Base-by-base conservation (phyloP, 2,113 vertebrate species). In the Halichoeres trimaculatus region DNA sequence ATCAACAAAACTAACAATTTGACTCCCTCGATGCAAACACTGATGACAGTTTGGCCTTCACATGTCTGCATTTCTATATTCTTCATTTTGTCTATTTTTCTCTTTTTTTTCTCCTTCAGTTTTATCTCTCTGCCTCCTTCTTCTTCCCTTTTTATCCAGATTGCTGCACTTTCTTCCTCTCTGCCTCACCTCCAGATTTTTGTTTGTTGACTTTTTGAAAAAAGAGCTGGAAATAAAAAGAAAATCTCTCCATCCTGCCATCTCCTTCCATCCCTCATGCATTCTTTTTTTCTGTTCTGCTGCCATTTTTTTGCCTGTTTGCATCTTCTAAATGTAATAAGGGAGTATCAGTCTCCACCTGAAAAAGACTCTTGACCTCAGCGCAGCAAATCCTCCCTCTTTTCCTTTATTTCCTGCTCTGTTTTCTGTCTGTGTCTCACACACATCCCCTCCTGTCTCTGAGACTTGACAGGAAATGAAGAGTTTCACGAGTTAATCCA, bases 401-500 rank as follows among this genome's bases (percentile, higher is more conserved):
- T 13, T 40, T 9, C 13, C 38, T 40, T 40, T 40, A 12, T 62
- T 22, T 66, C 55, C 69, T 64, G 60, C 38, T 19, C 16, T 58
- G 34, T 62, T 47, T 59, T 45, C 59, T 11, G 9, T 10, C 14
- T 34, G 41, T 30, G 22, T 17, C 36, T 59, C 6, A 34, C 52
- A 71, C 51, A 61, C 30, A 30, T 4, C 6, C 6, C 30, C 45
- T 38, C 20, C 40, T 55, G 67, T 78, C 59, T 73, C 50, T 52
- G 59, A 59, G 82, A 86, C 80, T 78, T 67, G 43, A 81, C 65
- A 30, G 68, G 58, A 20, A 36, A 16, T 24, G 50, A 64, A 55
- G 77, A 57, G 57, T 83, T 85, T 88, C 54, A 30, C 64, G 83
- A 77, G 19, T n/a, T 65, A 54, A 75, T 85, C 73, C 61, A 30